Evolutionary conservation across 2,113 vertebrate species (phyloP).

Genomic region (Tiliqua scincoides): DNA sequence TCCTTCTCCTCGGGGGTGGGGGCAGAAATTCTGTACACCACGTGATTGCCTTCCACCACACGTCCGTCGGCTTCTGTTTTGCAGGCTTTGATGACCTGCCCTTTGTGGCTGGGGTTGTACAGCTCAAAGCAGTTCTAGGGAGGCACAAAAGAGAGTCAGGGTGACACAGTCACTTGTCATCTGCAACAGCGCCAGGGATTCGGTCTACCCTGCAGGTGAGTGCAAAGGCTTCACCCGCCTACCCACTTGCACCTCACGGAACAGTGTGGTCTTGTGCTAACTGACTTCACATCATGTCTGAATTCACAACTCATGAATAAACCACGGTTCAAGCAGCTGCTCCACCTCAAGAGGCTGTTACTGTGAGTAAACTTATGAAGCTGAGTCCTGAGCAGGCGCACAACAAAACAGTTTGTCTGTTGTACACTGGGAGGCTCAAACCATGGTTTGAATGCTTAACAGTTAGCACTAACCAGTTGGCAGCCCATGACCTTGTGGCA

Average conservation of each 20-base stretch:
- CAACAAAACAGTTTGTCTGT: too few relatives aligned
- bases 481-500: too few relatives aligned
- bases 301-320: too few relatives aligned
- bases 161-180: neutral
- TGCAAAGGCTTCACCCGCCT: neutral
- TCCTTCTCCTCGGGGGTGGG: constrained; percentile 96
- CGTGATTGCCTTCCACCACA: constrained; percentile 97
- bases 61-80: constrained; percentile 96
- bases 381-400: too few relatives aligned
- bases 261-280: too few relatives aligned
- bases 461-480: too few relatives aligned
- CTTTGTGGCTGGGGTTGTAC: constrained; percentile 95
- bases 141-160: constrained; percentile 5
- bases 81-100: constrained; percentile 97
- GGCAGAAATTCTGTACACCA: constrained; percentile 97
- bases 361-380: too few relatives aligned
- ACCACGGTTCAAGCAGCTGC: too few relatives aligned
- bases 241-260: neutral
- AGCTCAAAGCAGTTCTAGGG: constrained; percentile 96
- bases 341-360: too few relatives aligned
- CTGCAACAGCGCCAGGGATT: neutral
- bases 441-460: too few relatives aligned
- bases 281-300: too few relatives aligned
- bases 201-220: neutral
- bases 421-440: too few relatives aligned